These are phyloP conservation scores for Nomada fabriciana DNA, from an alignment of 2,888 invertebrate genomes.

Conservation along the genomic window DNA sequence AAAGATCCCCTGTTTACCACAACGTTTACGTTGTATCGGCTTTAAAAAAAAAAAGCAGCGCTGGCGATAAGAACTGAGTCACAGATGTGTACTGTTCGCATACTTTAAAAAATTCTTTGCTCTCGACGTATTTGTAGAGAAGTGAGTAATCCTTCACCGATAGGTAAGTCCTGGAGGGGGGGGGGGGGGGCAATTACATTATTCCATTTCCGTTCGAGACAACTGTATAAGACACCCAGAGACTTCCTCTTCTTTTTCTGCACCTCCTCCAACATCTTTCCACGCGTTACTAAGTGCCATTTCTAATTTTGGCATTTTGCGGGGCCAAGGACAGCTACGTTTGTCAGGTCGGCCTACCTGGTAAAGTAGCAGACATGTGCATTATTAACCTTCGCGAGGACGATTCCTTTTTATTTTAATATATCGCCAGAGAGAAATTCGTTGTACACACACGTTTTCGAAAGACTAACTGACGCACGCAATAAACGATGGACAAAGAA, in stretches of 20 bases:
- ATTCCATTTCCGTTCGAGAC: slow-evolving; percentile 33
- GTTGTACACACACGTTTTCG: too few species aligned
- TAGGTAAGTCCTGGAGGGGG: slow-evolving; percentile 2
- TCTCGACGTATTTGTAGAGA: background rate
- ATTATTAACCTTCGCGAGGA: background rate
- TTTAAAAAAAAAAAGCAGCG: background rate
- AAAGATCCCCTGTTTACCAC: background rate
- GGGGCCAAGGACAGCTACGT: slow-evolving; percentile 27
- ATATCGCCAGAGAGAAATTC: background rate
- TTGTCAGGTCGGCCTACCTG: slow-evolving; percentile 16
- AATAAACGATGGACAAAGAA: too few species aligned
- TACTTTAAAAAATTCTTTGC: background rate
- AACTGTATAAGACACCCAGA: background rate
- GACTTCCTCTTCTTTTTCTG: slow-evolving; percentile 6
- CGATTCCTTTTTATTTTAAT: background rate
- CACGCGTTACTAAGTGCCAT: slow-evolving; percentile 17
- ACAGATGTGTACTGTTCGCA: background rate
- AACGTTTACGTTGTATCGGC: background rate
- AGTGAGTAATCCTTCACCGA: slow-evolving; percentile 24
- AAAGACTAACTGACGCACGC: too few species aligned
- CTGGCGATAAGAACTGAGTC: background rate
- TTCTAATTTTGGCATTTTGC: slow-evolving; percentile 33
- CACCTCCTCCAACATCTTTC: slow-evolving; percentile 1
- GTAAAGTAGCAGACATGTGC: background rate
- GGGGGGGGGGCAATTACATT: slow-evolving; percentile 24